These are phyloP conservation scores for Axinella damicornis DNA, from an alignment of 37 sponge, comb jelly and placozoan species.

Conservation along the genomic window DNA sequence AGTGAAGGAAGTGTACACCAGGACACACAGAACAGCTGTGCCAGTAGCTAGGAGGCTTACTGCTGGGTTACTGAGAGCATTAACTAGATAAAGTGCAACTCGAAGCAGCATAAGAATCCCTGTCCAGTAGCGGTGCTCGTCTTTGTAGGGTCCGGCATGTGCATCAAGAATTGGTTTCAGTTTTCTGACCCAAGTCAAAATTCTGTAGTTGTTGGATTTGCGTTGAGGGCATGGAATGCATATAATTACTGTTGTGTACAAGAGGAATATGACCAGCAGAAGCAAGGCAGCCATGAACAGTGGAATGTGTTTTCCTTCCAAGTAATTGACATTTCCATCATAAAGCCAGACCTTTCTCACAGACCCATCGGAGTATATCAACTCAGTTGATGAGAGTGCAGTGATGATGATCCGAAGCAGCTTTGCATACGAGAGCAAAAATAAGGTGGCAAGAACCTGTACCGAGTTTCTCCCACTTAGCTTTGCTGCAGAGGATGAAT, in stretches of 20 bases:
- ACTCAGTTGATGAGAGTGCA: neutral
- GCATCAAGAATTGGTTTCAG: too few species aligned
- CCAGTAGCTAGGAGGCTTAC: too few species aligned
- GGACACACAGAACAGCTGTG: too few species aligned
- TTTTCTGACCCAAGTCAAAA: too few species aligned
- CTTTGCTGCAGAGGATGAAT: neutral
- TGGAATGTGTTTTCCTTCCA: neutral
- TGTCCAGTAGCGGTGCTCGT: too few species aligned
- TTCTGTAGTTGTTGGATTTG: too few species aligned
- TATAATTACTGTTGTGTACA: neutral
- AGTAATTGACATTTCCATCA: conserved; percentile 39
- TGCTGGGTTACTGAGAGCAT: too few species aligned
- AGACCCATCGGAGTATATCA: neutral
- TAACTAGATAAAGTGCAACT: too few species aligned
- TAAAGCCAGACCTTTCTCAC: conserved; percentile 3
- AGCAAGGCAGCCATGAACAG: neutral
- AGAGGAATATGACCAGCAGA: neutral
- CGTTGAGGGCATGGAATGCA: too few species aligned
- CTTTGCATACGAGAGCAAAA: conserved; percentile 13
- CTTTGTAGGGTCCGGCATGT: too few species aligned
- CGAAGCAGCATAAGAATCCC: too few species aligned
- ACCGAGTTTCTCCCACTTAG: conserved; percentile 1
- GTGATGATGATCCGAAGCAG: neutral
- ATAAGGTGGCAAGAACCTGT: conserved; percentile 4
- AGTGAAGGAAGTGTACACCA: too few species aligned